Conservation (phyloP, 2,113 vertebrate genomes). For the Candoia aspera region DNA sequence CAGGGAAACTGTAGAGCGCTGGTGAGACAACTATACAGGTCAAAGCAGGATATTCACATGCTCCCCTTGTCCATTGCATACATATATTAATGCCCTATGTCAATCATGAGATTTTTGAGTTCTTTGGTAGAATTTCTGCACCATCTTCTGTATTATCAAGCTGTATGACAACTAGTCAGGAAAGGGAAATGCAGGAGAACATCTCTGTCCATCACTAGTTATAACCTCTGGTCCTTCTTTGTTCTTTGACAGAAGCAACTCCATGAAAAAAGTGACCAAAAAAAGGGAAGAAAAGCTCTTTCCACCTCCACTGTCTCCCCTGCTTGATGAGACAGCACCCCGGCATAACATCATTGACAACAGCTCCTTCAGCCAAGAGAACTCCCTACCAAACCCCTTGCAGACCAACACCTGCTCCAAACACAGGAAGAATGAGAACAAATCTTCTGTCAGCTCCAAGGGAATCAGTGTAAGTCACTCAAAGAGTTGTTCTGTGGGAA, state of each 20-base stretch:
- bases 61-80: no score
- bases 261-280: conserved; percentile 83
- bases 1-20: no score
- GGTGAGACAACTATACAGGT: no score
- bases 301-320: conserved; percentile 88
- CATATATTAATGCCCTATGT: no score
- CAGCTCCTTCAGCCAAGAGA: conserved; percentile 81
- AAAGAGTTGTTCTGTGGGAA: background rate
- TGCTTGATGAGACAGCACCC: conserved; percentile 82
- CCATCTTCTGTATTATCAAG: no score
- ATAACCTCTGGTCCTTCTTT: background rate
- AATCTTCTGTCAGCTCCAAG: conserved; percentile 79
- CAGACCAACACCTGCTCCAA: conserved; percentile 74
- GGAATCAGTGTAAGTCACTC: conserved; percentile 78
- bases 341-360: conserved; percentile 74
- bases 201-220: background rate
- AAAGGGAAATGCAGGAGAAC: no score
- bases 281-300: conserved; percentile 89
- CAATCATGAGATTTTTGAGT: no score
- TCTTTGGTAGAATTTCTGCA: no score
- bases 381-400: conserved; percentile 49
- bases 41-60: no score
- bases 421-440: conserved; percentile 86
- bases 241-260: conserved; percentile 65
- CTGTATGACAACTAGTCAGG: no score